These are phyloP conservation scores for Enoplosus armatus DNA, from an alignment of 2,797 vertebrate genomes.

Conservation along the genomic window DNA sequence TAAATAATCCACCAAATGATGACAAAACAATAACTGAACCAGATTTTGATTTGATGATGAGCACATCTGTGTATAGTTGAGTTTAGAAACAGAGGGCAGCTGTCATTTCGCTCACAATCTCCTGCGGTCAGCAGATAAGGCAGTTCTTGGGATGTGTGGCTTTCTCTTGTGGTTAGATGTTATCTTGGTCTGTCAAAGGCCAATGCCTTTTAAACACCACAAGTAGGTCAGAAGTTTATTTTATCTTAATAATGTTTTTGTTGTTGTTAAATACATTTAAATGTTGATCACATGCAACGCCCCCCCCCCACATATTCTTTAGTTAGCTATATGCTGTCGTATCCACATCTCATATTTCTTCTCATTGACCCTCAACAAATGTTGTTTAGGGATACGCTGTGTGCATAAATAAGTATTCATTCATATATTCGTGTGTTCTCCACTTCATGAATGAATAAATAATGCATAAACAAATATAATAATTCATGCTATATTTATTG, in stretches of 20 bases:
- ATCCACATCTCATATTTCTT: not conserved
- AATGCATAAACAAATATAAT: not conserved
- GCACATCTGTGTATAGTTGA: not conserved
- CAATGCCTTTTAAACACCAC: slow-evolving; percentile 27
- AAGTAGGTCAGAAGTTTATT: slow-evolving; percentile 7
- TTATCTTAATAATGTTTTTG: not conserved
- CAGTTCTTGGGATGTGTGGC: slow-evolving; percentile 63
- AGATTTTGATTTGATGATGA: slow-evolving; percentile 7
- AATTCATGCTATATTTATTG: not conserved
- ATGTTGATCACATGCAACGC: not conserved
- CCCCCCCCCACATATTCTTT: not conserved
- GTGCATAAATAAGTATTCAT: not conserved
- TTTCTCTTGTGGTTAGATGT: slow-evolving; percentile 65
- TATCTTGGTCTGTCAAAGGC: slow-evolving; percentile 24
- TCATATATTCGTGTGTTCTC: not conserved
- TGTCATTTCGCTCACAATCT: slow-evolving; percentile 29
- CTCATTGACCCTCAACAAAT: not conserved
- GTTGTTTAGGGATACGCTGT: not conserved
- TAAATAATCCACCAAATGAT: not conserved
- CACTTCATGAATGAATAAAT: not conserved
- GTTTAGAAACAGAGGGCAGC: slow-evolving; percentile 11
- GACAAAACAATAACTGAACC: not conserved
- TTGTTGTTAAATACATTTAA: not conserved
- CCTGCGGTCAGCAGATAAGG: slow-evolving; percentile 67
- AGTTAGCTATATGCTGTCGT: not conserved